A percentile compares a stretch with the other conserved stretches of the same genome.
Evolutionary conservation across 2,888 invertebrate species (phyloP).

Genomic region (Busseola fusca): DNA sequence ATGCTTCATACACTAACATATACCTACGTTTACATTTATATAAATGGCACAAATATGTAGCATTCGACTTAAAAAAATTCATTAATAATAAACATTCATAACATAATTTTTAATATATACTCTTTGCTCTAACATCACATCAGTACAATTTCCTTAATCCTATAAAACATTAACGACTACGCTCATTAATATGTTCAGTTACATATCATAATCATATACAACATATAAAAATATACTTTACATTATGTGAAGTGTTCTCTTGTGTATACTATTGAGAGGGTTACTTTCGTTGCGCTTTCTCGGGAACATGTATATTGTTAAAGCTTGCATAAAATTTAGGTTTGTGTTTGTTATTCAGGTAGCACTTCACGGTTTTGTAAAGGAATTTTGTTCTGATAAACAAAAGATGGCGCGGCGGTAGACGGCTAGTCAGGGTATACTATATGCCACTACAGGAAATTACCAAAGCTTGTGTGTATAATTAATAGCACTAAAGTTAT

Average conservation of each 20-base stretch:
- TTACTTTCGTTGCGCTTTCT: constrained; percentile 42
- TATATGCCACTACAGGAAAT: background rate
- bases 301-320: constrained; percentile 33
- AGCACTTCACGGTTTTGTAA: constrained; percentile 40
- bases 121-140: constrained; percentile 86
- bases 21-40: constrained; percentile 74
- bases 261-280: constrained; percentile 32
- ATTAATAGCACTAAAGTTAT: constrained; percentile 11
- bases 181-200: constrained; percentile 69
- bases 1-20: constrained; percentile 69
- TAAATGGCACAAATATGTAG: constrained; percentile 87
- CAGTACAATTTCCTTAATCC: constrained; percentile 80
- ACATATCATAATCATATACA: constrained; percentile 73
- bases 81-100: constrained; percentile 68
- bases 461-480: background rate
- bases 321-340: constrained; percentile 44
- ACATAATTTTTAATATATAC: constrained; percentile 75
- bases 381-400: constrained; percentile 20
- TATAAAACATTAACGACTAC: constrained; percentile 71
- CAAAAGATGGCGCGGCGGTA: constrained; percentile 38
- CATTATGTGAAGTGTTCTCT: constrained; percentile 55
- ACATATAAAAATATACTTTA: constrained; percentile 65
- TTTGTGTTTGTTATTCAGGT: constrained; percentile 32
- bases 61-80: constrained; percentile 75
- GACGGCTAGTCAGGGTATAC: constrained; percentile 24